Evolutionary conservation across 2,113 vertebrate genomes (phyloP), one percentile per base, ranked within the genome.

Genomic region (Azemiops feae): DNA sequence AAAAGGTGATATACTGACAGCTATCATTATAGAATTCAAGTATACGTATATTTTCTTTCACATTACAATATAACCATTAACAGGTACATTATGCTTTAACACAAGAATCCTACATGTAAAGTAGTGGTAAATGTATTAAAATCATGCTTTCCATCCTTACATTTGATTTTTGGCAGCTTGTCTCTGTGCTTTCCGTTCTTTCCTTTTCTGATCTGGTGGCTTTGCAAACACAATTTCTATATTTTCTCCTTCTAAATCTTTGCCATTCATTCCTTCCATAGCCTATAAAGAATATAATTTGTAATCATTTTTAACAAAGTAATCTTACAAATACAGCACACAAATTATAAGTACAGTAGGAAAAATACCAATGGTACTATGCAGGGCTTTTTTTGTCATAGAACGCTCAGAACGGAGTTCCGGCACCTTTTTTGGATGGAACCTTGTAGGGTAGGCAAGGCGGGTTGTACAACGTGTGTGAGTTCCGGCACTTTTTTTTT

Each of bases 191-290:
- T 99, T 99, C 88, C 99, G 99, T 96, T 99, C 99, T 97, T 99
- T 99, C 95, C 99, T 98, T 95, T 99, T 99, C 98, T 99, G 99
- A 97, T 99, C 99, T 18, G 99, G 99, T 90, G 99, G 99, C 94
- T 99, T 99, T 95, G 99, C 99, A 95, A 99, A 99, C 95, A 99
- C 99, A 58, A 99, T 99, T 98, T 99, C 99, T 91, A 99, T 99
- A 91, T 98, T 98, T 96, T 99, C 99, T 93, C 99, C 99, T 96
- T 99, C 99, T 97, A 99, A 97, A 95, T 99, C 98, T 97, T 98
- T 99, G 74, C 99, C 99, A 95, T 99, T 99, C 99, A 99, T 98
- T 97, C 99, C 98, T 89, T 99, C 98, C 98, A 99, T 97, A 50
- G 99, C 99, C 99, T 99, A 97, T 96, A 94, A 96, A 97, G 95